Percentiles rank a stretch among this genome's conserved stretches.
Conservation (phyloP, 1,140 invertebrate genomes). For the Drosophila kurseongensis region DNA sequence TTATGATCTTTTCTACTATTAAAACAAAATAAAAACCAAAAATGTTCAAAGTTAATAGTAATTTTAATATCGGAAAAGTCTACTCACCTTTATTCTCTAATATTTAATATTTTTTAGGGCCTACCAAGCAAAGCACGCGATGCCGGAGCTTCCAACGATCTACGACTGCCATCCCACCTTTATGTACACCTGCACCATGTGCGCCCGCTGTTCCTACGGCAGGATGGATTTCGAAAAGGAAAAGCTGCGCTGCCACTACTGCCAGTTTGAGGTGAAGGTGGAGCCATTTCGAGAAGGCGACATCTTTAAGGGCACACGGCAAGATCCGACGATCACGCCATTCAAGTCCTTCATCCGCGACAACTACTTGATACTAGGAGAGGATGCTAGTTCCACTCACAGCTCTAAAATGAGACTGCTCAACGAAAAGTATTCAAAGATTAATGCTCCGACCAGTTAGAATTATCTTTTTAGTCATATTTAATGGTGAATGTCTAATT, state of each 20-base stretch:
- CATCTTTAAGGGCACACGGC: slow-evolving; percentile 14
- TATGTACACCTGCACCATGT: slow-evolving; percentile 58
- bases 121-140: slow-evolving; percentile 44
- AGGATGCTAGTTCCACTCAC: slow-evolving; percentile 10
- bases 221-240: slow-evolving; percentile 23
- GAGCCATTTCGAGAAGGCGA: slow-evolving; percentile 13
- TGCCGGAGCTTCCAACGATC: slow-evolving; percentile 52
- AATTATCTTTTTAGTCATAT: too few species aligned
- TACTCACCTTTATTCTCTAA: neutral
- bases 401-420: slow-evolving; percentile 51
- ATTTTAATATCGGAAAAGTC: too few species aligned
- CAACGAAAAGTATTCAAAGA: slow-evolving; percentile 32
- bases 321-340: slow-evolving; percentile 30
- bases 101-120: slow-evolving; percentile 22
- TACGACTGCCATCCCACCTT: slow-evolving; percentile 32
- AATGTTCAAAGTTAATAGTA: too few species aligned
- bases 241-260: slow-evolving; percentile 58
- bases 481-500: too few species aligned
- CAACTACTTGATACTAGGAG: slow-evolving; percentile 29
- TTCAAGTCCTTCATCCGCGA: slow-evolving; percentile 53
- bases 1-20: too few species aligned
- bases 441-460: neutral
- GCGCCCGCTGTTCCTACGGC: slow-evolving; percentile 45
- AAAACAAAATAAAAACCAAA: too few species aligned
- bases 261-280: slow-evolving; percentile 61